Evolutionary conservation across 2,113 vertebrate species (phyloP), one percentile per base, ranked within the genome.

Genomic region (Lophochroa leadbeateri): DNA sequence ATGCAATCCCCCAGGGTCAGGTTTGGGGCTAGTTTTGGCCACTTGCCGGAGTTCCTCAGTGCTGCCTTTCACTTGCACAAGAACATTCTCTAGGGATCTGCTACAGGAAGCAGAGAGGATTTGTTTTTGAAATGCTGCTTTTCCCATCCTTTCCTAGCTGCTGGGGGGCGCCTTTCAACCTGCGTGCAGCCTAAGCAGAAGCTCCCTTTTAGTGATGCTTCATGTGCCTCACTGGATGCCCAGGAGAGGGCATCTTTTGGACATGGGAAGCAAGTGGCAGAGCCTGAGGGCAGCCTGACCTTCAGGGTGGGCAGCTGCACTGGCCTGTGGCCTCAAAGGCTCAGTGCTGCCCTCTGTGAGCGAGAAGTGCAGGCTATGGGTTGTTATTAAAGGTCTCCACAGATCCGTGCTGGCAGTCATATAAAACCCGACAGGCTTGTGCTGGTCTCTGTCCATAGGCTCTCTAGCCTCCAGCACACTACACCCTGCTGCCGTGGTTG

Each of bases 191-290:
- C 65, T 20, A 53, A 57, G 76, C 24, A 71, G 65, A 67, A 68
- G 43, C 19, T 92, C 64, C 46, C 31, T 20, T 17, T 55, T 52
- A 41, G 83, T 18, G 43, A 19, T 1, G 2, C 57, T 44, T 46
- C 63, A 3, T 82, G 90, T 79, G 63, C 10, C 61, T 87, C 78
- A 8, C 65, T 17, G 31, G 52, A 9, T 76, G 85, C 25, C 94
- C 94, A 80, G 94, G 43, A 97, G 88, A 68, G 84, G 94, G 91
- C 91, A 87, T 91, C 65, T 92, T 80, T 81, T 41, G 47, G 94
- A 67, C 64, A 78, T 1, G 67, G 61, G 55, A 46, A 93, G 33
- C 71, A n/a, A 91, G 53, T 27, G 63, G 41, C 72, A n/a, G 64
- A 72, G 86, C 72, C 37, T 9, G 43, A 86, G 85, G 94, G 71